phyloP scores from a whole-genome alignment of 92 coral and sea anemone genomes.

The Diadumene lineata region DNA sequence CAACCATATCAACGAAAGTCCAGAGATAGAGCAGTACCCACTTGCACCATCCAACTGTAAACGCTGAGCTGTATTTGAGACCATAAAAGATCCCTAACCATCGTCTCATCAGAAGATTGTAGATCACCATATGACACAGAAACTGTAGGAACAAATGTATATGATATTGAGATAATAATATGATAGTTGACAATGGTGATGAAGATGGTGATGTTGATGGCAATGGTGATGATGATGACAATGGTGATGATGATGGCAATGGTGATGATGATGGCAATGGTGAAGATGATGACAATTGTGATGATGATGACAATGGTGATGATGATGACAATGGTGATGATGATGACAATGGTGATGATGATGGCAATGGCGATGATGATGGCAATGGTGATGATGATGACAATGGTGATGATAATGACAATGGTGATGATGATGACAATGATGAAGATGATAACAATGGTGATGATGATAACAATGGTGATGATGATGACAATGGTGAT shows the following conservation, averaged over 20 bases:
- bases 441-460: no score
- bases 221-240: not conserved
- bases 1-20: conserved; percentile 28
- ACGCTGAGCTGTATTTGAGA: not conserved
- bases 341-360: no score
- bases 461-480: no score
- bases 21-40: conserved; percentile 25
- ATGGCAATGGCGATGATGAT: no score
- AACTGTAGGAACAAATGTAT: not conserved
- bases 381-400: no score
- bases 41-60: not conserved
- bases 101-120: conserved; percentile 6
- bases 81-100: conserved; percentile 3
- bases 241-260: not conserved
- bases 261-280: not conserved
- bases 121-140: conserved; percentile 1
- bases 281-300: not conserved
- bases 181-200: not conserved
- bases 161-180: not conserved
- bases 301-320: no score
- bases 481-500: no score
- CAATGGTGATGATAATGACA: no score
- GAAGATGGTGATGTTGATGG: not conserved
- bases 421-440: no score
- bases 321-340: no score